phyloP scores from a whole-genome alignment of 1,140 invertebrate species.

The Brachionus angularis region DNA sequence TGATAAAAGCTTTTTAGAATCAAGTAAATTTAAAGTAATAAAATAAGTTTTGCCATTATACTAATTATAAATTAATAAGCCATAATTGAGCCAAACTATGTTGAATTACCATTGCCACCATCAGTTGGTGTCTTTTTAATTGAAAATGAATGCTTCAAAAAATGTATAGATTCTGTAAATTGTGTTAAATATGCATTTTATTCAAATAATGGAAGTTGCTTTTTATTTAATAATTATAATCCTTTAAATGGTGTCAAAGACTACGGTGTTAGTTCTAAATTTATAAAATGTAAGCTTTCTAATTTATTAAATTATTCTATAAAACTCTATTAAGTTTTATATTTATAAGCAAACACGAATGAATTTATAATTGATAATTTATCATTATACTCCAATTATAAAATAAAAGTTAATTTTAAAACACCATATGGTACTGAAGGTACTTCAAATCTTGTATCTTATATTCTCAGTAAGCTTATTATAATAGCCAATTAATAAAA shows the following conservation, averaged over 20 bases:
- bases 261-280: background rate
- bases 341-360: background rate
- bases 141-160: background rate
- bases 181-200: constrained; percentile 31
- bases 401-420: constrained; percentile 35
- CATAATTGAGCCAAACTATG: background rate
- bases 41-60: background rate
- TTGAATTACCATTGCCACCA: constrained; percentile 9
- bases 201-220: background rate
- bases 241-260: background rate
- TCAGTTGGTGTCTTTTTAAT: background rate
- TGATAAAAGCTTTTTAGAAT: background rate
- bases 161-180: background rate
- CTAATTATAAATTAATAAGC: background rate
- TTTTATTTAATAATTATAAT: constrained; percentile 1
- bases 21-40: background rate
- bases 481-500: background rate
- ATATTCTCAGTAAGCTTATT: constrained; percentile 33
- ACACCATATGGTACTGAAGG: background rate
- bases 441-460: background rate
- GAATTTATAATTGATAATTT: constrained; percentile 11
- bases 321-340: background rate
- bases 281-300: constrained; percentile 27
- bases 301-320: too few species aligned
- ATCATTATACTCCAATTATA: constrained; percentile 17